Evolutionary conservation across 2,113 vertebrate species (phyloP), one percentile per base, ranked within the genome.

Genomic region (Motacilla alba): DNA sequence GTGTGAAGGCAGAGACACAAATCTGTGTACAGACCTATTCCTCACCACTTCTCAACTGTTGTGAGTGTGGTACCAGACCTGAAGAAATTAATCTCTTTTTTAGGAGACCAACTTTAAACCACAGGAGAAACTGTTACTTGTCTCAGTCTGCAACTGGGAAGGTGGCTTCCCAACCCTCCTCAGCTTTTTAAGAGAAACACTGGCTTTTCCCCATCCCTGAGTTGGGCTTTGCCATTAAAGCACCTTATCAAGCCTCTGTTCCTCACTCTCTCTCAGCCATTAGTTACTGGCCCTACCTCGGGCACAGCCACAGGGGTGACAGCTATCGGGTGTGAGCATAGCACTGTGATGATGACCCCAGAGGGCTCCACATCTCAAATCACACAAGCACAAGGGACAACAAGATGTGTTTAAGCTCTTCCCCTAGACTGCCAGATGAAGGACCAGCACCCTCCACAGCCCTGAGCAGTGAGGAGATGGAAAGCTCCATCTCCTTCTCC

Each of bases 321-420:
- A 63, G 37, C 10, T 27, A 2, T 41, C 21, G 37, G 14, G 66
- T 22, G 10, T 18, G 33, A 44, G 24, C 0, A 0, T 2, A n/a
- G 58, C 6, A 0, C 24, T 35, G 53, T 37, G 39, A 31, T 27
- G 64, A 14, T 24, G 59, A 24, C 14, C 49, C 50, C 4, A 3
- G 63, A 56, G 67, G 27, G 24, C 41, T 64, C 5, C 0, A 18
- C 27, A 20, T 31, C 75, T 56, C 60, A 33, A 11, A 70, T 49
- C 43, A 31, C 60, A 21, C 22, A 20, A 56, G n/a, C 37, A 78
- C 41, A 58, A 74, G 27, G 46, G 24, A 70, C 15, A 39, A 8
- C 0, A 28, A 27, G 21, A 31, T 26, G 21, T 16, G 3, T 83
- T 67, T 41, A 16, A 83, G 20, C 24, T 72, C 35, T 28, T 16